Base-by-base conservation (phyloP, 2,113 vertebrate species). In the Morone chrysops region DNA sequence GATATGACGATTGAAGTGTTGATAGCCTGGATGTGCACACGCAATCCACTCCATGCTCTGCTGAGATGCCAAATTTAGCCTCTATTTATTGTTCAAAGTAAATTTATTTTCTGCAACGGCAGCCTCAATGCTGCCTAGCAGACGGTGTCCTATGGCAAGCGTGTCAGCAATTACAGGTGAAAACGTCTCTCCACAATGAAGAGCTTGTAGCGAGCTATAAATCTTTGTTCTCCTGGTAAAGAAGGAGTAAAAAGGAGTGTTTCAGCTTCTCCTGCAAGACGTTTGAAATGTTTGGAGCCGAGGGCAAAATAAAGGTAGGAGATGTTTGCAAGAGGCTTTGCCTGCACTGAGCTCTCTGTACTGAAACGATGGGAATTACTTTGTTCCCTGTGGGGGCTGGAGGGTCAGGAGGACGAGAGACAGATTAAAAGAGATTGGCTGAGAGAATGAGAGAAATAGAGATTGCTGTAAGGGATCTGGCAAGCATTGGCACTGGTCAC, bases 111-210 rank as follows among this genome's bases (percentile, higher is more conserved):
- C 78, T 70, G 60, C 70, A 81, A 76, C 7, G 16, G 16, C 63
- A 41, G 68, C 43, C 73, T 69, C 22, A 48, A 86, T 63, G 67
- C 10, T 72, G 73, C 76, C 76, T 54, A 25, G 11, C 14, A 18
- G 31, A 38, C 17, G 14, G 36, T 72, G 78, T 83, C 78, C 73
- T 62, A 7, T 80, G 75, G 69, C 59, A 45, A 85, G 48, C 17
- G 38, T 62, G 60, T 77, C 75, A 80, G 74, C 61, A 91, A 73
- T 82, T 88, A 82, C 50, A 87, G 81, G 69, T 73, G 54, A 86
- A 54, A 84, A 84, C 13, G 7, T 86, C 47, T 59, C 45, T 72
- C 2, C 11, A 45, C 70, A 68, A 78, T 75, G 59, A 86, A 70
- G 68, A 69, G 73, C 84, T 73, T 60, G 75, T 25, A 63, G 77